Conservation (phyloP, 2,888 invertebrate species). For the Calameuta filiformis region DNA sequence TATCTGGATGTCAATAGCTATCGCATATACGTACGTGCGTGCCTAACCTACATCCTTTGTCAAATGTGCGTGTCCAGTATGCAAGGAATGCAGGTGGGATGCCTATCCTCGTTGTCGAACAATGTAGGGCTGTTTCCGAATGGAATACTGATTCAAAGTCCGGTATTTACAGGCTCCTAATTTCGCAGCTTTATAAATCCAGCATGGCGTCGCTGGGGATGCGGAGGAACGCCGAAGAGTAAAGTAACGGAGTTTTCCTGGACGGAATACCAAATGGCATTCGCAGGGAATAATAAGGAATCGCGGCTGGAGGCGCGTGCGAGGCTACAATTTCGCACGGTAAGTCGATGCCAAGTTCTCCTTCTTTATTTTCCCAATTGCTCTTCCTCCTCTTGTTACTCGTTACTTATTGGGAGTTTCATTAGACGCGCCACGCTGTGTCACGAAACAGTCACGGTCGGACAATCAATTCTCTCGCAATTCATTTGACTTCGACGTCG, state of each 20-base stretch:
- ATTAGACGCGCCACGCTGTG: neutral
- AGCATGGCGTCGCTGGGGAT: constrained; percentile 21
- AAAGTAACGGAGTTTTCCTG: neutral
- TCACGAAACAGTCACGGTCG: neutral
- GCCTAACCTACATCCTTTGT: neutral
- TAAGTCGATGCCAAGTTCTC: neutral
- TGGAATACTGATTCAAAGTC: constrained; percentile 61
- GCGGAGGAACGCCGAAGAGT: constrained; percentile 38
- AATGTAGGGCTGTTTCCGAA: neutral
- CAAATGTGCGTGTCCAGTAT: neutral
- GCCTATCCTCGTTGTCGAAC: neutral
- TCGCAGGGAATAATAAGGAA: neutral
- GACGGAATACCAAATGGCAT: neutral
- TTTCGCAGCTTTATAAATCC: constrained; percentile 63
- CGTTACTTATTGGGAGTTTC: neutral
- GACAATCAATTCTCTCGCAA: neutral
- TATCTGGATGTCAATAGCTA: neutral
- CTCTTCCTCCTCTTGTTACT: too few species aligned
- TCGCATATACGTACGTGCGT: neutral
- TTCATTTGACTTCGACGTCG: neutral
- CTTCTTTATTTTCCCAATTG: too few species aligned
- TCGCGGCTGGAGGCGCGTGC: neutral
- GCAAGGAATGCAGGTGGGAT: neutral
- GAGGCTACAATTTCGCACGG: neutral
- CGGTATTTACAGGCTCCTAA: constrained; percentile 63